Conservation (phyloP, 2,797 vertebrate species). For the Rhodeus uyekii region DNA sequence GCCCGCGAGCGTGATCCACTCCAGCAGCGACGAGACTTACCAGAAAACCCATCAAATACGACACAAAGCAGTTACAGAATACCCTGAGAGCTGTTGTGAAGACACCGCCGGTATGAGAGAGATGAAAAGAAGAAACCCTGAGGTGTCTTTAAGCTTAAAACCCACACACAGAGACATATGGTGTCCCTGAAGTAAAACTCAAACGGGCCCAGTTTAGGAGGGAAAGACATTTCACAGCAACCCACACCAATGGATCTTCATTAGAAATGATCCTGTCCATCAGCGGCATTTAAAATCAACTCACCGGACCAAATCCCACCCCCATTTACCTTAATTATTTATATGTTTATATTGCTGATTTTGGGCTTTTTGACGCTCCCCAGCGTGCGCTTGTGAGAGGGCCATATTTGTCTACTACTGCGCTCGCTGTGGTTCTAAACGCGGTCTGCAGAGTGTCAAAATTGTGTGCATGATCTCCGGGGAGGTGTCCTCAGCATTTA, state of each 20-base stretch:
- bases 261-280: slow-evolving; percentile 56
- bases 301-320: slow-evolving; percentile 46
- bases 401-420: slow-evolving; percentile 78
- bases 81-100: slow-evolving; percentile 17
- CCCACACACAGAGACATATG: slow-evolving; percentile 16
- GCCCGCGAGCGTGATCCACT: slow-evolving; percentile 13
- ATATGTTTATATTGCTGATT: slow-evolving; percentile 82
- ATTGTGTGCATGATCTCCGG: slow-evolving; percentile 41
- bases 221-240: slow-evolving; percentile 25
- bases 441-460: slow-evolving; percentile 45
- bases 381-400: slow-evolving; percentile 69
- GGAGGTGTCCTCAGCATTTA: slow-evolving; percentile 59
- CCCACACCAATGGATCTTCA: slow-evolving; percentile 45
- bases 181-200: slow-evolving; percentile 33
- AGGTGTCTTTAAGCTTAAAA: slow-evolving; percentile 24
- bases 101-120: background rate
- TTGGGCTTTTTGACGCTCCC: slow-evolving; percentile 77
- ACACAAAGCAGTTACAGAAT: slow-evolving; percentile 14
- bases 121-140: slow-evolving; percentile 33
- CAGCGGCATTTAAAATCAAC: slow-evolving; percentile 51
- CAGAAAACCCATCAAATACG: background rate
- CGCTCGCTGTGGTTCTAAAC: slow-evolving; percentile 43
- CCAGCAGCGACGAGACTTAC: background rate
- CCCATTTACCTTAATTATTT: slow-evolving; percentile 78
- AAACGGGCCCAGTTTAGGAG: slow-evolving; percentile 12